Percentiles rank a stretch among this genome's conserved stretches.
phyloP scores from a whole-genome alignment of 2,888 invertebrate genomes.

The Cosmorhoe ocellata region DNA sequence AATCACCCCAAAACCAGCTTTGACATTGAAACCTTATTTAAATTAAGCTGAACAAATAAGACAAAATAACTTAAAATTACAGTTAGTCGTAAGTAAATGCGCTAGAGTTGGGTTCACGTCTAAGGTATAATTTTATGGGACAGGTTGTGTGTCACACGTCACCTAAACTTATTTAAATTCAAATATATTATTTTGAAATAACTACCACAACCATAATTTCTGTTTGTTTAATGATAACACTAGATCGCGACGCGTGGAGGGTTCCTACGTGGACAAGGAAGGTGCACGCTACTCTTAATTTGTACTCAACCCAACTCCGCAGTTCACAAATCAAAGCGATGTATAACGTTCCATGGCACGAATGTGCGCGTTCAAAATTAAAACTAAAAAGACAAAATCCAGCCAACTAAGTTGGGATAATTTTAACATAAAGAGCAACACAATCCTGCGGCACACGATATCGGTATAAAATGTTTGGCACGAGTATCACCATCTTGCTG shows the following conservation, averaged over 20 bases:
- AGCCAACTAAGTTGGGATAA: conserved; percentile 78
- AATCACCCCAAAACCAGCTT: conserved; percentile 52
- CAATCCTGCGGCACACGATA: conserved; percentile 64
- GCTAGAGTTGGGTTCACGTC: conserved; percentile 41
- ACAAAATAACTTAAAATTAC: conserved; percentile 47
- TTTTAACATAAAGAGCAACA: conserved; percentile 60
- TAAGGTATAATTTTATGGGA: conserved; percentile 43
- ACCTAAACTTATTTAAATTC: conserved; percentile 58
- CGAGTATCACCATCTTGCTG: conserved; percentile 64
- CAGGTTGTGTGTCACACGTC: conserved; percentile 53
- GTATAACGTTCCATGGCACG: conserved; percentile 50
- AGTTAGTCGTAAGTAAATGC: conserved; percentile 43
- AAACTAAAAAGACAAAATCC: conserved; percentile 58
- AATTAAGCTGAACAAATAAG: conserved; percentile 81
- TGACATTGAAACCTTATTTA: conserved; percentile 52
- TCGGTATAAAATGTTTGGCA: conserved; percentile 53
- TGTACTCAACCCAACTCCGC: conserved; percentile 52
- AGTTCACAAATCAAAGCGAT: conserved; percentile 47
- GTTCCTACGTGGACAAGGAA: conserved; percentile 42
- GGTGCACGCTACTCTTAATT: conserved; percentile 51
- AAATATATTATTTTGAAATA: conserved; percentile 77
- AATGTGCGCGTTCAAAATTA: conserved; percentile 51
- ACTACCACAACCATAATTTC: conserved; percentile 81
- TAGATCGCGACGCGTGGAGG: conserved; percentile 57
- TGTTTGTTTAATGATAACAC: conserved; percentile 66